phyloP scores from a whole-genome alignment of 1,140 invertebrate species.

The Drosophila punjabiensis region DNA sequence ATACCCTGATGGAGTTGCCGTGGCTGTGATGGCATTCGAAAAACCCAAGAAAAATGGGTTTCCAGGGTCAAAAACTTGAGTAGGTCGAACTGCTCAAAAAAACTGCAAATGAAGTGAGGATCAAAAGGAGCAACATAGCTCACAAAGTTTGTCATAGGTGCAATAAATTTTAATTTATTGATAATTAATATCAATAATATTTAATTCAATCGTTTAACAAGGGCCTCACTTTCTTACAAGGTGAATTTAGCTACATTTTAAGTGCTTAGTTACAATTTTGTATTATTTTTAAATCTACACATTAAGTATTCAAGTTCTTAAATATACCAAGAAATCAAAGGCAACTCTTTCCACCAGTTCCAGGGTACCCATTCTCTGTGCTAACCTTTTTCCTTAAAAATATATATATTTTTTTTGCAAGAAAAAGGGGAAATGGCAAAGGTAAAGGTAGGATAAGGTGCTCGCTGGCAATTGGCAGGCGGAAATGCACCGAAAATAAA shows the following conservation, averaged over 20 bases:
- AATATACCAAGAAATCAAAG: neutral
- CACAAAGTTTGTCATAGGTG: neutral
- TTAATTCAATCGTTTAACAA: neutral
- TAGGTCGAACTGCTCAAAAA: neutral
- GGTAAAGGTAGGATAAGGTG: conserved; percentile 16
- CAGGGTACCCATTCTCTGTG: neutral
- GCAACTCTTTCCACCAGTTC: neutral
- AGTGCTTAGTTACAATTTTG: too few species aligned
- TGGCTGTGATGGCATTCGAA: neutral
- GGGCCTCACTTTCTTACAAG: neutral
- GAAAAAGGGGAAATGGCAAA: conserved; percentile 15
- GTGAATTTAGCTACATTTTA: too few species aligned
- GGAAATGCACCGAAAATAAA: conserved; percentile 80
- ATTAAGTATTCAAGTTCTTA: too few species aligned
- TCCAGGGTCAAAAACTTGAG: neutral
- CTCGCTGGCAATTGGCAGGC: conserved; percentile 61
- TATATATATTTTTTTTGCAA: conserved; percentile 3
- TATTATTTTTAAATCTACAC: too few species aligned
- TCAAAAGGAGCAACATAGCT: too few species aligned
- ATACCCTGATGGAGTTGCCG: conserved; percentile 8
- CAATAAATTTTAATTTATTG: neutral
- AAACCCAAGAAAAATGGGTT: neutral
- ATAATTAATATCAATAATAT: neutral
- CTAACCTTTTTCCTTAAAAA: conserved; percentile 5
- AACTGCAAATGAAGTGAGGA: neutral